These are phyloP conservation scores for Sturmia bella DNA, from an alignment of 2,888 invertebrate species.

Conservation along the genomic window DNA sequence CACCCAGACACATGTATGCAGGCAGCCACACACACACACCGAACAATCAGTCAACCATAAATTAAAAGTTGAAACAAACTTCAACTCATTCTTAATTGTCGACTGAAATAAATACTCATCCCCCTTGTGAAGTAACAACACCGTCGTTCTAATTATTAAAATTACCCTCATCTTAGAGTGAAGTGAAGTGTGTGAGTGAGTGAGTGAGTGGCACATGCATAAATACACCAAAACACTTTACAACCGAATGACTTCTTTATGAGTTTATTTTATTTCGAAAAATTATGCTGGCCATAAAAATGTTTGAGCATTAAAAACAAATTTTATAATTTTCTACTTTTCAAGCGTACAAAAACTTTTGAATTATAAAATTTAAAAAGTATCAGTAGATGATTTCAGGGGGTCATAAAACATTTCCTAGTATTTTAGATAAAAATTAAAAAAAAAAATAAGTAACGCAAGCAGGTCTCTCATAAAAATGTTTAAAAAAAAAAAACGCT, in stretches of 20 bases:
- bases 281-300: slow-evolving; percentile 46
- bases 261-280: slow-evolving; percentile 1
- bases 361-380: slow-evolving; percentile 10
- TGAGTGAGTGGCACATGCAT: slow-evolving; percentile 19
- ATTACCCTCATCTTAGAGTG: slow-evolving; percentile 47
- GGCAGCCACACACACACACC: background rate
- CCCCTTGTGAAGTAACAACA: background rate
- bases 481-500: too few relatives aligned
- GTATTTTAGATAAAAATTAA: too few relatives aligned
- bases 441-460: too few relatives aligned
- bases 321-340: slow-evolving; percentile 51
- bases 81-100: slow-evolving; percentile 45
- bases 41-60: slow-evolving; percentile 73
- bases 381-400: background rate
- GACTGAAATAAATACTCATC: background rate
- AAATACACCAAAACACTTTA: slow-evolving; percentile 44
- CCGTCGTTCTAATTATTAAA: slow-evolving; percentile 27
- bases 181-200: too few relatives aligned
- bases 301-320: slow-evolving; percentile 40
- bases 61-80: slow-evolving; percentile 65
- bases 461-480: too few relatives aligned
- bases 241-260: slow-evolving; percentile 33
- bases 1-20: background rate
- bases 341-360: slow-evolving; percentile 14
- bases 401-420: background rate